Base-by-base conservation (phyloP, 2,888 invertebrate genomes). In the Brachypterus glaber region DNA sequence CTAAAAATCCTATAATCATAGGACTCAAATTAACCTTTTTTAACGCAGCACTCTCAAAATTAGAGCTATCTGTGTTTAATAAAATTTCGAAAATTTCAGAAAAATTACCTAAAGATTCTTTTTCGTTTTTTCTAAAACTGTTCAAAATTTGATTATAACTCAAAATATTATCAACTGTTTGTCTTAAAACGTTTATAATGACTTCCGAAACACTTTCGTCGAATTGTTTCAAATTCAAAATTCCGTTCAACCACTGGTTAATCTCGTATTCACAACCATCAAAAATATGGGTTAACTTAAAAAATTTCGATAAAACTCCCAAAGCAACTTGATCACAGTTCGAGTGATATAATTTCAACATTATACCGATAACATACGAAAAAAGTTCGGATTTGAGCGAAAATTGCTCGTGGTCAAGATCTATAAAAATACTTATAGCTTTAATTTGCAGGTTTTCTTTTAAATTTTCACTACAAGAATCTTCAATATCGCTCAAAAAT, bases 231-330 rank as follows among this genome's bases (percentile, higher is more conserved):
- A 59, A 41, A 45, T 55, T 49, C 16, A 56, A 51, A 35, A 62
- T 45, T 1, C 55, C 57, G 37, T 58, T 55, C 25, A 61, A 59
- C 72, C 84, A 78, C 40, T 83, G 66, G 55, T 79, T 73, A 27
- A 82, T 73, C 64, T 86, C 83, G 38, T 71, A 66, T 43, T 68
- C 67, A 45, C 73, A 74, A 13, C 70, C 72, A 53, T 79, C 76
- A 56, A 85, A 85, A 45, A 82, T 67, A 3, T 71, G 69, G 0
- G 77, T 77, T 40, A 72, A 76, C 48, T 67, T 69, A 16, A 86
- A 71, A 40, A 85, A 70, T 33, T 63, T 66, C 31, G 63, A 62
- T 16, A 82, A 58, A 2, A 58, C 46, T 17, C 27, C 30, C 35
- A 54, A 48, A 14, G 50, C 53, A n/a, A 59, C 58, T 13, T 45